A percentile compares a stretch with the other conserved stretches of the same genome.
These are phyloP conservation scores for Pinctada fucata DNA, from an alignment of 2,888 invertebrate genomes.

Conservation along the genomic window DNA sequence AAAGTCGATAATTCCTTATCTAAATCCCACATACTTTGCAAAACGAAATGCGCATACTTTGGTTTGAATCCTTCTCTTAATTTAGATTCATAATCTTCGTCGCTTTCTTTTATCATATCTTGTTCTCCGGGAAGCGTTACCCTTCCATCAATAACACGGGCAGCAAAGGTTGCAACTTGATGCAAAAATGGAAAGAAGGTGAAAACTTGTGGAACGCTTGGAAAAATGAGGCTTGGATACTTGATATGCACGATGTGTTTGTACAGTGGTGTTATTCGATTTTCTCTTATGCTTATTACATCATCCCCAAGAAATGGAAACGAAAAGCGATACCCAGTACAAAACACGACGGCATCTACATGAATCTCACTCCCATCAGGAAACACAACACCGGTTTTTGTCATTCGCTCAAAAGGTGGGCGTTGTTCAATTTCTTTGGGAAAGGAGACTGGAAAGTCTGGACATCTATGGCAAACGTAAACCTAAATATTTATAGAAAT, in stretches of 20 bases:
- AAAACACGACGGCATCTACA: conserved; percentile 83
- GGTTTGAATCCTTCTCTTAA: conserved; percentile 83
- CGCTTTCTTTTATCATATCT: conserved; percentile 84
- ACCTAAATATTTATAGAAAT: background rate
- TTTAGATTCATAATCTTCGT: conserved; percentile 81
- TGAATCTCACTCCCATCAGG: conserved; percentile 81
- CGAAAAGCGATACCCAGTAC: conserved; percentile 87
- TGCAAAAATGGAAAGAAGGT: conserved; percentile 92
- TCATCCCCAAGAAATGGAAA: conserved; percentile 86
- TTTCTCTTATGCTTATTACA: conserved; percentile 86
- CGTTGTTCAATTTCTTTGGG: conserved; percentile 18
- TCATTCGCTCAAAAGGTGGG: conserved; percentile 13
- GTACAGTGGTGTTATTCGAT: conserved; percentile 88
- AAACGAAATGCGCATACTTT: conserved; percentile 85
- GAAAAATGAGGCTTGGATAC: conserved; percentile 76
- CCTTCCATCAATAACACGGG: conserved; percentile 82
- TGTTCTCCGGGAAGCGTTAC: conserved; percentile 81
- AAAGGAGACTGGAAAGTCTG: conserved; percentile 10
- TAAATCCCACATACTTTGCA: conserved; percentile 81
- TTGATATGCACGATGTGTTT: conserved; percentile 89
- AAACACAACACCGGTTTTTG: conserved; percentile 79
- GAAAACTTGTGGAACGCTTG: conserved; percentile 89
- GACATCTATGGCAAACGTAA: conserved; percentile 11
- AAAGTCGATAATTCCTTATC: conserved; percentile 82
- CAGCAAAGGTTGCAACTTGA: conserved; percentile 83